A percentile compares a stretch with the other conserved stretches of the same genome.
Evolutionary conservation across 2,888 invertebrate species (phyloP).

Genomic region (Drosophila heteroneura): DNA sequence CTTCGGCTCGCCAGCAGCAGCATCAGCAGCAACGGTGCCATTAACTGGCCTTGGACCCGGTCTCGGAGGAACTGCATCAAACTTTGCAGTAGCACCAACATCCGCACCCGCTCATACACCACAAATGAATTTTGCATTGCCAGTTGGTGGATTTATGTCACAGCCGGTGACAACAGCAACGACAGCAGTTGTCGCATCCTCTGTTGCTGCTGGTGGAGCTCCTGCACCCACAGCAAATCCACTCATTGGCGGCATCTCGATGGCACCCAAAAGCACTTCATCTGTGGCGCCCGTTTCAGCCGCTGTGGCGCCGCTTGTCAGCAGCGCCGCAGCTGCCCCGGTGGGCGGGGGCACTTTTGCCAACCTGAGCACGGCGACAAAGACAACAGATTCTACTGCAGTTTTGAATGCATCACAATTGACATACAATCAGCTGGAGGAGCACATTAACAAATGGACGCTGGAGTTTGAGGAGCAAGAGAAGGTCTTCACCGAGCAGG

Average conservation of each 20-base stretch:
- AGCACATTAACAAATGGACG: constrained; percentile 97
- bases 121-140: constrained; percentile 24
- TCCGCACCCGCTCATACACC: constrained; percentile 23
- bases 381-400: constrained; percentile 81
- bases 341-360: constrained; percentile 62
- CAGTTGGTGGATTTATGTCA: constrained; percentile 58
- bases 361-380: constrained; percentile 77
- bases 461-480: constrained; percentile 96
- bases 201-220: not conserved
- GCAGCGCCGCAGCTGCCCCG: constrained; percentile 31
- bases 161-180: constrained; percentile 46
- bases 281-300: constrained; percentile 37
- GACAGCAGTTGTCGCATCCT: constrained; percentile 15
- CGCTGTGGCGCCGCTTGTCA: constrained; percentile 39
- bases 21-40: constrained; percentile 30
- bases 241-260: constrained; percentile 45
- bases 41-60: constrained; percentile 35
- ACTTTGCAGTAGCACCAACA: constrained; percentile 3
- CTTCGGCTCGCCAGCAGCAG: constrained; percentile 52
- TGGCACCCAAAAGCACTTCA: constrained; percentile 53
- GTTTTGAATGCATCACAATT: constrained; percentile 87
- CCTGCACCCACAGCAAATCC: constrained; percentile 34
- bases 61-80: constrained; percentile 18
- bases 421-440: constrained; percentile 94
- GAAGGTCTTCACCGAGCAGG: constrained; percentile 96